Percentiles rank a stretch among this genome's conserved stretches.
phyloP scores from a whole-genome alignment of 2,113 vertebrate genomes.

The Charadrius vociferus region DNA sequence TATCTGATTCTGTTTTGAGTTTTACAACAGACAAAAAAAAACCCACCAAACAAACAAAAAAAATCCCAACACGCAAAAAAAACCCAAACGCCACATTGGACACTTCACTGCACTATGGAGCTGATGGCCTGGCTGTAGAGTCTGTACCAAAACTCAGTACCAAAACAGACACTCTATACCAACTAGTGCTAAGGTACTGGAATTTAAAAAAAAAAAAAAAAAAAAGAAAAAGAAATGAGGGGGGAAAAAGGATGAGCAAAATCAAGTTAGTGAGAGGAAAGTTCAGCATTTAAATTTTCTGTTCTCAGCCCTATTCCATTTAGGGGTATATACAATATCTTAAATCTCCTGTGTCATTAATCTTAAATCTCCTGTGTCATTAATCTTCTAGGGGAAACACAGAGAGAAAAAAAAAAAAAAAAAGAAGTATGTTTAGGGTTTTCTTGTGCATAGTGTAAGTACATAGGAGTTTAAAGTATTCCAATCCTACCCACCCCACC shows the following conservation, averaged over 20 bases:
- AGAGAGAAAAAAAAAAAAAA: neutral
- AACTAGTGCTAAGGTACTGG: neutral
- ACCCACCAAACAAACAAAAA: no score
- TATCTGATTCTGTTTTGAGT: neutral
- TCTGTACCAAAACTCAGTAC: neutral
- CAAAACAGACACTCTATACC: neutral
- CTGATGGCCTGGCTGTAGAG: neutral
- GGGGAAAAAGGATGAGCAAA: neutral
- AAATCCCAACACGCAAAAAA: neutral
- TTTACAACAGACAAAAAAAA: neutral
- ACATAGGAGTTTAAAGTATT: neutral
- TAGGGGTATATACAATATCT: neutral
- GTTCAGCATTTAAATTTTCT: neutral
- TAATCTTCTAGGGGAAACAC: neutral
- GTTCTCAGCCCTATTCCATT: neutral
- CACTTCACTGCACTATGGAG: neutral
- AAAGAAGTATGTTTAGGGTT: neutral
- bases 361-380: neutral
- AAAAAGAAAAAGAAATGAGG: neutral
- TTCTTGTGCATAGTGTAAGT: neutral
- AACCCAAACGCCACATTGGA: neutral
- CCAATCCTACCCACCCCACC: neutral
- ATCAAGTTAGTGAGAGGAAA: neutral
- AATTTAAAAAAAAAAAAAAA: fast-evolving
- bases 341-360: neutral